A percentile compares a stretch with the other conserved stretches of the same genome.
Evolutionary conservation across 2,888 invertebrate species (phyloP).

Genomic region (Trisateles emortualis): DNA sequence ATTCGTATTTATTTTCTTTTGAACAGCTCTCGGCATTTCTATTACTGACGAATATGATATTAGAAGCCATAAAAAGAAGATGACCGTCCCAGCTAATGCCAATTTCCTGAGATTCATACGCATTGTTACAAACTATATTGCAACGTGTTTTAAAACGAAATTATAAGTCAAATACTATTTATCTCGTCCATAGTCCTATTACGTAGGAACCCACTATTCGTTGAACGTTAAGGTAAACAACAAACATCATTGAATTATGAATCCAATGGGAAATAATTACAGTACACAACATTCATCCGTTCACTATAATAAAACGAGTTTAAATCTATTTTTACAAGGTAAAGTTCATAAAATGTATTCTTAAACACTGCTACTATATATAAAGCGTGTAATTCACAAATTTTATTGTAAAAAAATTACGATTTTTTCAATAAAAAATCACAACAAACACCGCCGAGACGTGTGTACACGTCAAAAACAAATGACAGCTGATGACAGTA

Average conservation of each 20-base stretch:
- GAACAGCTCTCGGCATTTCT: constrained; percentile 53
- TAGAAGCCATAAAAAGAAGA: constrained; percentile 67
- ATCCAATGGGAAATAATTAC: constrained; percentile 18
- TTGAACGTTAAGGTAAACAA: constrained; percentile 38
- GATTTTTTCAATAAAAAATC: constrained; percentile 31
- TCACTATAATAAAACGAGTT: constrained; percentile 5
- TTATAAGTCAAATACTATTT: constrained; percentile 20
- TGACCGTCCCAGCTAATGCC: constrained; percentile 51
- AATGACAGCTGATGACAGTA: constrained; percentile 38
- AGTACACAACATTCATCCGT: constrained; percentile 14
- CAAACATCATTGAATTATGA: constrained; percentile 39
- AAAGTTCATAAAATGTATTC: constrained; percentile 16
- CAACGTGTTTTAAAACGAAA: constrained; percentile 21
- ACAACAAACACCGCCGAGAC: constrained; percentile 47
- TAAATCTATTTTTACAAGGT: constrained; percentile 2
- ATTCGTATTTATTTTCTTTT: constrained; percentile 36
- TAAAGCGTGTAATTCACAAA: constrained; percentile 28
- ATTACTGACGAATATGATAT: constrained; percentile 64
- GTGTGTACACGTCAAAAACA: constrained; percentile 55
- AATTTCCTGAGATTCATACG: constrained; percentile 73
- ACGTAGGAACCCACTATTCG: constrained; percentile 24
- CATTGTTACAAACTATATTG: constrained; percentile 58
- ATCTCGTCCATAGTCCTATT: constrained; percentile 31
- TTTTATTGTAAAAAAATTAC: constrained; percentile 35
- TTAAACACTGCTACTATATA: constrained; percentile 26